phyloP scores from a whole-genome alignment of 2,888 invertebrate species.

The Trichopria drosophilae region DNA sequence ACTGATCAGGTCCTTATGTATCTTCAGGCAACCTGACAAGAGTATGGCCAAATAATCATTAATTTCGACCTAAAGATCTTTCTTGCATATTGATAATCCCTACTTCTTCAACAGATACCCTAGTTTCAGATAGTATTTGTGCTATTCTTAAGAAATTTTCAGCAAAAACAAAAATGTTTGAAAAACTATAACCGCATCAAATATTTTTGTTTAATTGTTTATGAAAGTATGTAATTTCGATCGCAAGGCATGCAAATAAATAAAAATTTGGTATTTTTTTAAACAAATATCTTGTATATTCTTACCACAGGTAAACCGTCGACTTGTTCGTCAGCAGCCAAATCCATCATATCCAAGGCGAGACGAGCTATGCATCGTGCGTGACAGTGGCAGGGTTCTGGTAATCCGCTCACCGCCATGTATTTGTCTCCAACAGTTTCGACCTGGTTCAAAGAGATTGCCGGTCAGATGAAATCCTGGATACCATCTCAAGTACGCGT shows the following conservation, averaged over 20 bases:
- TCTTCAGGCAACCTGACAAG: no score
- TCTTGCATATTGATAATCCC: no score
- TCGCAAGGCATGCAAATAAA: background rate
- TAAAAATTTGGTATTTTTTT: constrained; percentile 1
- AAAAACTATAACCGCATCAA: background rate
- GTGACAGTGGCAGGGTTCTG: constrained; percentile 87
- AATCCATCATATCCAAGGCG: constrained; percentile 94
- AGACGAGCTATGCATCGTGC: constrained; percentile 87
- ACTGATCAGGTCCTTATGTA: no score
- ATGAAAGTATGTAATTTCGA: background rate
- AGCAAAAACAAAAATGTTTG: background rate
- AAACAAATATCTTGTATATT: background rate
- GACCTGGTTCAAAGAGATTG: constrained; percentile 68
- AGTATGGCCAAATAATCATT: no score
- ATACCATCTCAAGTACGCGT: no score
- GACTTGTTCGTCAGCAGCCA: constrained; percentile 77
- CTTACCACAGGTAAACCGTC: constrained; percentile 86
- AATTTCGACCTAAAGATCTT: no score
- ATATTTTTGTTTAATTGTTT: background rate
- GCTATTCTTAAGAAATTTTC: background rate
- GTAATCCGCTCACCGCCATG: constrained; percentile 95
- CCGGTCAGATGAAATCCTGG: no score
- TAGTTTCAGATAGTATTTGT: background rate
- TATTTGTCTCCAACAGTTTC: constrained; percentile 98
- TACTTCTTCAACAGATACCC: background rate